phyloP scores from a whole-genome alignment of 2,888 invertebrate species.

The Sminthurinus aureus region DNA sequence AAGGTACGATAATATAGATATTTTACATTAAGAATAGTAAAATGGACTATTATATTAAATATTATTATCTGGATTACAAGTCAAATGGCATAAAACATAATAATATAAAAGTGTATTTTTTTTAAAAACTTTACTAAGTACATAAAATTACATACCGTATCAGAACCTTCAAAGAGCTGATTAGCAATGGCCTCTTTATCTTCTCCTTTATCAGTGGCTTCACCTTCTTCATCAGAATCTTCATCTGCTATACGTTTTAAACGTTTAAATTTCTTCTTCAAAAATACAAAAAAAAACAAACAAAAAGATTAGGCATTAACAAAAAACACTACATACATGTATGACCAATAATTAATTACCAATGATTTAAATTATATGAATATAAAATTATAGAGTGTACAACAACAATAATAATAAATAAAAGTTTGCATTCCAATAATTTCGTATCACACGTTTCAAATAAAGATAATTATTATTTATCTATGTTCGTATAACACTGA shows the following conservation, averaged over 20 bases:
- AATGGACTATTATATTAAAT: too few species aligned
- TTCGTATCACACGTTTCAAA: too few species aligned
- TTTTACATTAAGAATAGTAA: too few species aligned
- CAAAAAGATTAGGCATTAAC: neutral
- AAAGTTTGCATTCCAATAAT: too few species aligned
- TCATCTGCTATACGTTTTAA: constrained; percentile 85
- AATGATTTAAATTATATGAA: neutral
- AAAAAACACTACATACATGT: neutral
- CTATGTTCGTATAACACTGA: neutral
- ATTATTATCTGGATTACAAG: too few species aligned
- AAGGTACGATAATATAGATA: too few species aligned
- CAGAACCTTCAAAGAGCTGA: constrained; percentile 85
- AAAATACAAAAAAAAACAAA: constrained; percentile 54
- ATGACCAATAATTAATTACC: too few species aligned
- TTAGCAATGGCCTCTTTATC: constrained; percentile 89
- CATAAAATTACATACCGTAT: constrained; percentile 72
- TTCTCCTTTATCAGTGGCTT: constrained; percentile 73
- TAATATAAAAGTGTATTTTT: too few species aligned
- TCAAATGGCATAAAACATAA: too few species aligned
- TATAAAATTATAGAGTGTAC: neutral
- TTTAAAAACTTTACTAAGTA: too few species aligned
- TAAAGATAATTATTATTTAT: neutral
- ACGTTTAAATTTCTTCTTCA: constrained; percentile 85
- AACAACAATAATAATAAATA: neutral
- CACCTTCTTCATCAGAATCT: constrained; percentile 88